Percentiles rank a stretch among this genome's conserved stretches.
Evolutionary conservation across 1,140 invertebrate species (phyloP).

Genomic region (Caenorhabditis tropicalis): DNA sequence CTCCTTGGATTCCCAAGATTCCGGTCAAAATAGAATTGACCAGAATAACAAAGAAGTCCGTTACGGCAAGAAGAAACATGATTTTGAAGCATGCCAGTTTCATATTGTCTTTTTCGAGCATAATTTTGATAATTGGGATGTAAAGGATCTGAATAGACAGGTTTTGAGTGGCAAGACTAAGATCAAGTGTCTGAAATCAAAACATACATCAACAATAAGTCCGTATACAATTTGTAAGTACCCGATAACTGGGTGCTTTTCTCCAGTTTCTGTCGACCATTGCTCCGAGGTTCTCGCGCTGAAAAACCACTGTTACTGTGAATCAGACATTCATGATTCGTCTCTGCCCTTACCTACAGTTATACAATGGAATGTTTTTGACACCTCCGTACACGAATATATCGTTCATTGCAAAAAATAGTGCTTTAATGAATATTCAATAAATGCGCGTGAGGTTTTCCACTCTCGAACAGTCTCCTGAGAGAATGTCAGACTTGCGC

Average conservation of each 20-base stretch:
- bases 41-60: background rate
- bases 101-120: background rate
- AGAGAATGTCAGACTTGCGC: no score
- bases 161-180: background rate
- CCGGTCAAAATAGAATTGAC: background rate
- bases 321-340: background rate
- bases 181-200: background rate
- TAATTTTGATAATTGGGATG: background rate
- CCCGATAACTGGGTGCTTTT: background rate
- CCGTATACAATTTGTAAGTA: background rate
- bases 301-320: background rate
- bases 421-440: no score
- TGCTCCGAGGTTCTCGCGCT: background rate
- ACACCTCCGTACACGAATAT: background rate
- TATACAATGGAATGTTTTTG: background rate
- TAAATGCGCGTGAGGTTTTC: no score
- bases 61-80: background rate
- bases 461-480: no score
- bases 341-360: background rate
- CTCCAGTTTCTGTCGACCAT: background rate
- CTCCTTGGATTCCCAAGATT: background rate
- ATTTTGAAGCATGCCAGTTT: background rate
- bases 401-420: background rate
- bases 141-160: background rate
- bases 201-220: background rate